phyloP scores from a whole-genome alignment of 2,888 invertebrate species.

The Dryocosmus kuriphilus region DNA sequence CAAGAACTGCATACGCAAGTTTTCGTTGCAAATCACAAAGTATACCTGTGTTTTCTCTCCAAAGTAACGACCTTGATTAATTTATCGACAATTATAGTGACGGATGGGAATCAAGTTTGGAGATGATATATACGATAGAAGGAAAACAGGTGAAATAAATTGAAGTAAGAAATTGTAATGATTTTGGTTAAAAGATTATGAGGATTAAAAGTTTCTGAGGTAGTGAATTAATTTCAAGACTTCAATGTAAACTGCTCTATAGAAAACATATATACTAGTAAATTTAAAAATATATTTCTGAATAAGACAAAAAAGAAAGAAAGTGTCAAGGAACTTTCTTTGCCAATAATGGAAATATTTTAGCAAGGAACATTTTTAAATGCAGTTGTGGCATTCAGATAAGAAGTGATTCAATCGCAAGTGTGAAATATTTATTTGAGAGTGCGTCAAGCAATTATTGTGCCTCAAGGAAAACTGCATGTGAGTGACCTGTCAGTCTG shows the following conservation, averaged over 20 bases:
- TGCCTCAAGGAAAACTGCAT: background rate
- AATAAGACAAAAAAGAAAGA: background rate
- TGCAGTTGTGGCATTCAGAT: background rate
- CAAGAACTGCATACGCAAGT: conserved; percentile 1
- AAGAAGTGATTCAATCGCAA: background rate
- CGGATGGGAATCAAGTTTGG: background rate
- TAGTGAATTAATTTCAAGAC: background rate
- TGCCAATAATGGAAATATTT: background rate
- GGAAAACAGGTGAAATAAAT: background rate
- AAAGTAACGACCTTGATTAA: background rate
- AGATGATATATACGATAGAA: background rate
- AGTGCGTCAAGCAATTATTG: background rate
- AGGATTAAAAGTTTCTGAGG: background rate
- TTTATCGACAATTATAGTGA: conserved; percentile 20
- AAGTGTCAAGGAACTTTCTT: background rate
- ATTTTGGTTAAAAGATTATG: background rate
- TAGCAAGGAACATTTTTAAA: background rate
- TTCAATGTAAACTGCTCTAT: background rate
- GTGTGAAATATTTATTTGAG: background rate
- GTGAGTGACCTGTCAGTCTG: background rate
- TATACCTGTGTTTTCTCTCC: background rate
- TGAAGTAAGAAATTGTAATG: too few relatives aligned
- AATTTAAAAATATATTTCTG: background rate
- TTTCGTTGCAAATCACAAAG: conserved; percentile 19
- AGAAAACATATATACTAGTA: background rate